Evolutionary conservation across 2,797 vertebrate species (phyloP).

Genomic region (Nothura maculosa): DNA sequence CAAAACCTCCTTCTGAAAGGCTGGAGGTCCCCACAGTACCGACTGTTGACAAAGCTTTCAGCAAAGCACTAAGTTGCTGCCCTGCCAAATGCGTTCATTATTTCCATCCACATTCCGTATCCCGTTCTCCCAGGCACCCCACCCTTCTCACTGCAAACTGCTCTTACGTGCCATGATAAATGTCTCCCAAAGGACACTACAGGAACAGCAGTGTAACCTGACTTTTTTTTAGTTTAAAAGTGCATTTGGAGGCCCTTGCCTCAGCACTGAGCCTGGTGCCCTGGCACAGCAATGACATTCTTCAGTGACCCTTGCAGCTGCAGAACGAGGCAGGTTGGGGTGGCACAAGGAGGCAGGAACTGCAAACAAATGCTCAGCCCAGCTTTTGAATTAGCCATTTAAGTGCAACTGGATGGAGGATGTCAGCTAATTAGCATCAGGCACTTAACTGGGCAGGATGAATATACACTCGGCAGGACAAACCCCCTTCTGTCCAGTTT

Average conservation of each 20-base stretch:
- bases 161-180: neutral
- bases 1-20: neutral
- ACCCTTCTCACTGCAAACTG: neutral
- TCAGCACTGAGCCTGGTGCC: neutral
- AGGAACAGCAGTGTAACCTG: neutral
- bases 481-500: neutral
- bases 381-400: neutral
- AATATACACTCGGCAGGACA: neutral
- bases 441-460: slow-evolving; percentile 23
- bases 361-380: neutral
- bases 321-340: neutral
- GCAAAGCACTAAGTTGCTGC: neutral
- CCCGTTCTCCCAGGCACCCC: neutral
- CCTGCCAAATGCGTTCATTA: neutral
- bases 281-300: neutral
- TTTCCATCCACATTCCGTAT: neutral
- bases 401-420: neutral
- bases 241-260: neutral
- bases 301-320: neutral
- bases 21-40: neutral
- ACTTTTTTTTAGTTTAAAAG: neutral
- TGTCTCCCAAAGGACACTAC: neutral
- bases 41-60: neutral
- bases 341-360: neutral
- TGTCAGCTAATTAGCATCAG: slow-evolving; percentile 1